A percentile compares a stretch with the other conserved stretches of the same genome.
Evolutionary conservation across 2,797 vertebrate genomes (phyloP).

Genomic region (Platalea minor): DNA sequence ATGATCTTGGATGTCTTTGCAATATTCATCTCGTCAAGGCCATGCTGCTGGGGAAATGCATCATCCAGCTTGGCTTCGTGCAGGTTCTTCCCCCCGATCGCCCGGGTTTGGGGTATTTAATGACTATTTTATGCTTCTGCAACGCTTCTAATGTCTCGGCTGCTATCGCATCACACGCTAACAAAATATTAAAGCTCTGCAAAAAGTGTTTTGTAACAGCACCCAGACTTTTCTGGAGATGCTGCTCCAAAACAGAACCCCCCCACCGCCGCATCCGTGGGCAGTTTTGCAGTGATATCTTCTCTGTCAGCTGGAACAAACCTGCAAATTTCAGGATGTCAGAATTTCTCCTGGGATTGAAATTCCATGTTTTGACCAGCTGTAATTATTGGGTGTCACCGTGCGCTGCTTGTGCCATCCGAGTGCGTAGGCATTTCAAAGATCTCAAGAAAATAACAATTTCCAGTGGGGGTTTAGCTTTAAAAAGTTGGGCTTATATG

Average conservation of each 20-base stretch:
- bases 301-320: neutral
- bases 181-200: neutral
- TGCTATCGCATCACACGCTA: accelerated
- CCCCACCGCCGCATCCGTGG: accelerated
- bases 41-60: neutral
- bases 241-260: neutral
- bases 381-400: neutral
- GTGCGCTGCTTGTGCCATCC: neutral
- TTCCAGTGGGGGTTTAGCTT: neutral
- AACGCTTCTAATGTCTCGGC: neutral
- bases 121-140: neutral
- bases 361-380: neutral
- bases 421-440: neutral
- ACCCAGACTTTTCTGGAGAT: neutral
- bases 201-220: neutral
- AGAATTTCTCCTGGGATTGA: neutral
- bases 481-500: neutral
- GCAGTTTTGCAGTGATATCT: neutral
- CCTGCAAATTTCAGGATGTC: neutral
- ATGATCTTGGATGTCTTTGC: neutral
- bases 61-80: neutral
- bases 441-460: neutral
- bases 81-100: neutral
- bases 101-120: neutral
- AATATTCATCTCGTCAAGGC: neutral